Base-by-base conservation (phyloP, 1,140 invertebrate genomes). In the Anagrus nilaparvatae region DNA sequence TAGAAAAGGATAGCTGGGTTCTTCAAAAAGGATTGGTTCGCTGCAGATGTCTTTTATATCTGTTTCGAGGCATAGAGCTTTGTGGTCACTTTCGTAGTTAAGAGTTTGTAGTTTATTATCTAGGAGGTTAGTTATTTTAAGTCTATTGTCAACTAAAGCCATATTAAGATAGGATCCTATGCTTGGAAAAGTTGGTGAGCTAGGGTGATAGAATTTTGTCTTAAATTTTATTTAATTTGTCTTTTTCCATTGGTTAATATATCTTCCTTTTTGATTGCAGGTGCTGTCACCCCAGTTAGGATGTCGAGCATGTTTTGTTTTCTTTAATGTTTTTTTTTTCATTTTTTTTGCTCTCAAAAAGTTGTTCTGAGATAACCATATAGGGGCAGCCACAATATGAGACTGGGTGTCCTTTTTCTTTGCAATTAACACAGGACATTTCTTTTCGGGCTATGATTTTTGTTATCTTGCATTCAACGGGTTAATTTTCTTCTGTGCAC, bases 371-470 rank as follows among this genome's bases (percentile, higher is more conserved):
- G n/a, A n/a, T n/a, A n/a, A n/a, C n/a, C n/a, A 33, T 18, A 16
- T 24, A 24, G 3, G 46, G 46, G 14, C 47, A 49, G 2, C 47
- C 47, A 40, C 34, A 42, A 16, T 49, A 51, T 0, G 41, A 46
- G 4, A 44, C 50, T 4, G 49, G 24, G 27, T 44, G 42, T 1
- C 43, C 43, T 0, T n/a, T 3, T 0, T 20, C 10, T 14, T 31
- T 10, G 32, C 46, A 51, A 33, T 48, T 45, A 1, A 44, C 33
- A 20, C 49, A 52, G 9, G 44, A 5, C 5, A 31, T 0, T 2
- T 21, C 10, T 14, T 39, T 37, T 9, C 20, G 8, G 13, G 25
- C 17, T 3, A 4, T 24, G 3, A 12, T 18, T 28, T 36, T 38
- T 18, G 8, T 1, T 10, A 41, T 7, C 23, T 40, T 34, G 24